Conservation (phyloP, 1,140 invertebrate species). For the Drosophila equinoxialis region DNA sequence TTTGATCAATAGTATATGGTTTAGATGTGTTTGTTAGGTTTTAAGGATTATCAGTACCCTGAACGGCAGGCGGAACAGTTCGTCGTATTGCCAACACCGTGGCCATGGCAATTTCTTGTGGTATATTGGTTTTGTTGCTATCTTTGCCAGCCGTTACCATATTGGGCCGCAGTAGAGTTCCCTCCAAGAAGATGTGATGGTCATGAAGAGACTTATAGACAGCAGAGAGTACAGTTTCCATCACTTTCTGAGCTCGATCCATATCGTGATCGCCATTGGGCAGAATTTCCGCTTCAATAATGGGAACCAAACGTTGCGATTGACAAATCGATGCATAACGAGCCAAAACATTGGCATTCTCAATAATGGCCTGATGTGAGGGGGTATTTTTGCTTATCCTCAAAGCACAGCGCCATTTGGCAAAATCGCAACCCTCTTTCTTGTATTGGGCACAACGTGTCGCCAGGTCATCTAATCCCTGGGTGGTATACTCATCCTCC, state of each 20-base stretch:
- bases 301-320: constrained; percentile 97
- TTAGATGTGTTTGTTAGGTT: too few relatives aligned
- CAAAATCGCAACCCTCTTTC: constrained; percentile 98
- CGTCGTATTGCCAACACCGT: constrained; percentile 94
- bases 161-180: constrained; percentile 98
- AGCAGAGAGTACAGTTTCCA: constrained; percentile 95
- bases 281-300: constrained; percentile 96
- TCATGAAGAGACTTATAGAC: constrained; percentile 98
- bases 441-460: constrained; percentile 98
- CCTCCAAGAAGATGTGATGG: constrained; percentile 98
- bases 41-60: constrained; percentile 85
- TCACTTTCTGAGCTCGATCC: constrained; percentile 95
- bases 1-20: background rate
- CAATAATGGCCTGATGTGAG: constrained; percentile 93
- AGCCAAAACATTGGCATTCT: constrained; percentile 97
- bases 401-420: constrained; percentile 98
- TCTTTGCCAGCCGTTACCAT: constrained; percentile 95
- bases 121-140: constrained; percentile 87
- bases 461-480: constrained; percentile 96
- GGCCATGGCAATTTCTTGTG: constrained; percentile 90
- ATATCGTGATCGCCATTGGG: constrained; percentile 96
- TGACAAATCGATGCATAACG: constrained; percentile 98
- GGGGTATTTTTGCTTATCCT: constrained; percentile 96
- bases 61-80: constrained; percentile 95
- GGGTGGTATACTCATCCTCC: constrained; percentile 97